Base-by-base conservation (phyloP, 2,888 invertebrate species). In the Agelastica alni region DNA sequence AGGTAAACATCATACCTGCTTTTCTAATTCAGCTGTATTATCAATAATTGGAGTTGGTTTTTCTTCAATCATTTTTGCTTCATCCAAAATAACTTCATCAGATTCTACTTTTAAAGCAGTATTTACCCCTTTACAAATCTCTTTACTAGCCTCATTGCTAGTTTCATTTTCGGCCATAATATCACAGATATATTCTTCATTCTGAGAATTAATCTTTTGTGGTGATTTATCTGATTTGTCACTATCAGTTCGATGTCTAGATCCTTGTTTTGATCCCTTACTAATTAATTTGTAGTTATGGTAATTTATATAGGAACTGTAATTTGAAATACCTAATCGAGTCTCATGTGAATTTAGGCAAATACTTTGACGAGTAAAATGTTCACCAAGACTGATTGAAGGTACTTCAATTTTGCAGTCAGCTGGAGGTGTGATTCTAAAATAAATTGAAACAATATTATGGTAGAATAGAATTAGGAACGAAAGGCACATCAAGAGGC, bases 331-430 rank as follows among this genome's bases (percentile, higher is more conserved):
- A 2, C 86, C 85, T 68, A 88, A 80, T 28, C 90, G 80, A 69
- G 87, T 86, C 63, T 91, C 85, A 64, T 91, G 90, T 0, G 89
- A 86, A 46, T 85, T 84, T 63, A 92, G 82, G 72, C 89, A 89
- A 13, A 92, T 87, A 67, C 87, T 89, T 67, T 88, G 85, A 66
- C 87, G 88, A 53, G 90, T 89, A 28, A 90, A 78, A 69, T 86
- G 88, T 69, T 91, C 91, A 31, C 87, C 87, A 39, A 90, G 82
- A 67, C 87, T 87, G 12, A 91, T 81, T 32, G 85, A 81, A 0
- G 91, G 90, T 17, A 90, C 73, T 64, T 88, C 85, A 44, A 91
- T 84, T 62, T 82, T 79, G 2, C 83, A 82, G 12, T 82, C 83
- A 0, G 85, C 79, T 68, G 85, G 74, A 64, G 87, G 79, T 63